Evolutionary conservation across 2,113 vertebrate genomes (phyloP), one percentile per base, ranked within the genome.

Genomic region (Neotragus pygmaeus): DNA sequence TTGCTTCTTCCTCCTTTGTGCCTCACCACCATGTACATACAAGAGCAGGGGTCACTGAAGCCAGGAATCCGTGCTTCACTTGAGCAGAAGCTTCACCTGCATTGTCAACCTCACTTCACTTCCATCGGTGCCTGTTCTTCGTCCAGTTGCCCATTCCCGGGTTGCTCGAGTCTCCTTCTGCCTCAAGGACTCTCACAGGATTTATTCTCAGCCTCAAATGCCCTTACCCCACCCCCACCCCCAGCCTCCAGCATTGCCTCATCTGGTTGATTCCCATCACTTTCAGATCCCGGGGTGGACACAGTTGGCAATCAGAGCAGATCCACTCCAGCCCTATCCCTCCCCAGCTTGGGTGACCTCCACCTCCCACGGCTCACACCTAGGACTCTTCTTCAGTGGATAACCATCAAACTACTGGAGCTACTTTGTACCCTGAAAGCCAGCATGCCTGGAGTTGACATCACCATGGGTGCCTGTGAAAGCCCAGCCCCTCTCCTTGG

Each of bases 251-350:
- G 11, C 47, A 13, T 55, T 1, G 0, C 36, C n/a, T 53, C 12
- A 6, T 49, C 6, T 17, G 19, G 25, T 60, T 73, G 9, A 21
- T n/a, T 51, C 78, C 49, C 12, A 49, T 53, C 27, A 80, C 17
- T 80, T 84, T 36, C 57, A 10, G 57, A 66, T 39, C 16, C 43
- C 25, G 2, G 6, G 1, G 3, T 5, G 21, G 14, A n/a, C 3
- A 0, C 0, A 11, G 19, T 53, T 2, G 0, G 6, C 6, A 2
- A 47, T 78, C 57, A 80, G 57, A n/a, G 47, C 55, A 91, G 36
- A 30, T 47, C 14, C 47, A 30, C 23, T 28, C 6, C 12, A 0
- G 17, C 17, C 23, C 2, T 9, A 25, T 51, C 62, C 55, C 57
- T 80, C 39, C 10, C 15, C 73, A 57, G 49, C 49, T 16, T 62